Evolutionary conservation across 1,140 invertebrate species (phyloP).

Genomic region (Macrosteles quadrilineatus): DNA sequence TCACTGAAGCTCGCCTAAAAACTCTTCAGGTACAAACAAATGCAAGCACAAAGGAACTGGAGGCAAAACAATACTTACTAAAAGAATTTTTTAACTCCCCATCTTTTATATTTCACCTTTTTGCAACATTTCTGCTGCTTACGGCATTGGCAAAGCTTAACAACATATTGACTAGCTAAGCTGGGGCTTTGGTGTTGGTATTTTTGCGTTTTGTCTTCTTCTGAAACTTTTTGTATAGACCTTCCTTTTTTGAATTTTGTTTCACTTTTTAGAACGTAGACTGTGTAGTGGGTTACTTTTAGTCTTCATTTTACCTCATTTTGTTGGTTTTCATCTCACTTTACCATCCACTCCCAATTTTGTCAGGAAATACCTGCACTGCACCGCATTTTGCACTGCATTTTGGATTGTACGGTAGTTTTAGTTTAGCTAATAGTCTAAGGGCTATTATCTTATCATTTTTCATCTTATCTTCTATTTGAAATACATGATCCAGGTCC

Average conservation of each 20-base stretch:
- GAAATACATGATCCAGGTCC: no score
- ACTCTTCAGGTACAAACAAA: slow-evolving; percentile 24
- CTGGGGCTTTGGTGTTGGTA: slow-evolving; percentile 20
- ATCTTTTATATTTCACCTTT: slow-evolving; percentile 26
- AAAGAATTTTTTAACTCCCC: slow-evolving; percentile 15
- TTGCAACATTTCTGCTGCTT: slow-evolving; percentile 23
- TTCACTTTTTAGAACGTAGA: neutral
- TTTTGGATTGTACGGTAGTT: no score
- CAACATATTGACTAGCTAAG: slow-evolving; percentile 17
- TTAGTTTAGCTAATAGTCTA: no score
- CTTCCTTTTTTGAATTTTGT: slow-evolving; percentile 4
- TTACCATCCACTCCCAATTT: no score
- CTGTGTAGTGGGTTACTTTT: slow-evolving; percentile 6
- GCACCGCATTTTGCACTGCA: no score
- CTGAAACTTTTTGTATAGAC: neutral
- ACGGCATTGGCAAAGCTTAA: slow-evolving; percentile 26
- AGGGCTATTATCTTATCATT: no score
- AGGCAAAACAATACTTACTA: slow-evolving; percentile 3
- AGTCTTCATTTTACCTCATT: slow-evolving; percentile 8
- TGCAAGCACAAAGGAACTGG: neutral
- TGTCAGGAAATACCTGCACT: no score
- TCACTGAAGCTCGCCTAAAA: neutral
- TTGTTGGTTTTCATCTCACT: slow-evolving; percentile 2
- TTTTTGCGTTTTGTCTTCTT: slow-evolving; percentile 7
- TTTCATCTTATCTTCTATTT: no score